Percentiles rank a stretch among this genome's conserved stretches.
phyloP scores from a whole-genome alignment of 2,797 vertebrate species.

The Luscinia luscinia region DNA sequence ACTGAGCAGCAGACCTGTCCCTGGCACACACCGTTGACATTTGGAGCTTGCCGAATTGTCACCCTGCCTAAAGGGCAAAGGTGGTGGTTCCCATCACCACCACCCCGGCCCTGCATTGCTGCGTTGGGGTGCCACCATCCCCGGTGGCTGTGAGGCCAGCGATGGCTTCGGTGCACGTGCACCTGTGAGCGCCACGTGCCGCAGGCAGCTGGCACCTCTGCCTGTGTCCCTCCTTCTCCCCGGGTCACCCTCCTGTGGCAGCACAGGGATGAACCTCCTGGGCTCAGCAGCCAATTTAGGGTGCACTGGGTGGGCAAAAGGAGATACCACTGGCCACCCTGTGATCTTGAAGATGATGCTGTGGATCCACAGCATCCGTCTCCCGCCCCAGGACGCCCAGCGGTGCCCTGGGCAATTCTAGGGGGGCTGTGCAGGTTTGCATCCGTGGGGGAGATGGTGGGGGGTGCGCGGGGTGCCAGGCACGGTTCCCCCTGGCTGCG shows the following conservation, averaged over 20 bases:
- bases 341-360: neutral
- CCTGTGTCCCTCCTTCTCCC: rapidly evolving
- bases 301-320: neutral
- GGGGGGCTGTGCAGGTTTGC: neutral
- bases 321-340: neutral
- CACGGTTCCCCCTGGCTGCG: neutral
- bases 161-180: neutral
- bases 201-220: rapidly evolving
- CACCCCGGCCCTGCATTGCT: neutral
- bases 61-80: neutral
- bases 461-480: neutral
- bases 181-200: neutral
- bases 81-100: neutral
- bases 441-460: neutral
- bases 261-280: rapidly evolving
- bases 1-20: neutral
- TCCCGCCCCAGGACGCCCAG: neutral
- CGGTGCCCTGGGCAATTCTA: rapidly evolving
- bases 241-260: rapidly evolving
- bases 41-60: neutral
- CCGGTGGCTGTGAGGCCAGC: neutral
- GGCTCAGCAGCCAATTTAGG: neutral
- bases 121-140: neutral
- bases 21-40: rapidly evolving
- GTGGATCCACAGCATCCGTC: rapidly evolving